These are phyloP conservation scores for Nomia melanderi DNA, from an alignment of 1,140 invertebrate genomes.

Conservation along the genomic window DNA sequence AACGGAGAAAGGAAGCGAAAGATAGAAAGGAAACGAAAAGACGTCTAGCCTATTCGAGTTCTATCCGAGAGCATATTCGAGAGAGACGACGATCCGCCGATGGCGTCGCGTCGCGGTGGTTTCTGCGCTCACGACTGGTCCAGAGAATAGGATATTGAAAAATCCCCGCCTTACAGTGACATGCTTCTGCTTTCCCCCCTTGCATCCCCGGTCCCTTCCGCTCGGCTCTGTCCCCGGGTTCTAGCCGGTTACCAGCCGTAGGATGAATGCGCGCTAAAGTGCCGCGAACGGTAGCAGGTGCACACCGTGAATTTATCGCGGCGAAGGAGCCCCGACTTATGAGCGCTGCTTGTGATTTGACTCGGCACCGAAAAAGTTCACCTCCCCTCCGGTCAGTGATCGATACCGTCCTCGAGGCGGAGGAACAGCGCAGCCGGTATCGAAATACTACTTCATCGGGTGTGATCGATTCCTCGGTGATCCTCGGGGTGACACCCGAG, in stretches of 20 bases:
- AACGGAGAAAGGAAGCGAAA: background rate
- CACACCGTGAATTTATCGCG: slow-evolving; percentile 64
- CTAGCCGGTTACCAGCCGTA: slow-evolving; percentile 18
- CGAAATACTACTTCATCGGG: background rate
- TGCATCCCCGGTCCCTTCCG: slow-evolving; percentile 1
- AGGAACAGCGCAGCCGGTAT: background rate
- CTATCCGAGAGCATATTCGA: slow-evolving; percentile 12
- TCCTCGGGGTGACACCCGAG: background rate
- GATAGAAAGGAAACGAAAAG: background rate
- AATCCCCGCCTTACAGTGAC: slow-evolving; percentile 68
- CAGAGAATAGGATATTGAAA: slow-evolving; percentile 71
- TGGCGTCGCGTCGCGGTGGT: slow-evolving; percentile 9
- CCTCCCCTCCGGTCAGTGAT: slow-evolving; percentile 20
- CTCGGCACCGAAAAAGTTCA: slow-evolving; percentile 26
- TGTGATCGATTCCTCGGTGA: background rate
- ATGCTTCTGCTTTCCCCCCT: slow-evolving; percentile 27
- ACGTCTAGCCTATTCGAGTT: background rate
- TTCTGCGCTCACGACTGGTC: slow-evolving; percentile 35
- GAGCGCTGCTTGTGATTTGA: slow-evolving; percentile 61
- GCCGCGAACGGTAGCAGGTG: slow-evolving; percentile 64
- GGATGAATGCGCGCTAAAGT: slow-evolving; percentile 65
- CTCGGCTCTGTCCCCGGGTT: slow-evolving; percentile 17
- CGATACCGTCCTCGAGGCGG: slow-evolving; percentile 17
- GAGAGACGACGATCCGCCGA: slow-evolving; percentile 32
- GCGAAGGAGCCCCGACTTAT: slow-evolving; percentile 58